Percentiles rank a stretch among this genome's conserved stretches.
phyloP scores from a whole-genome alignment of 1,140 invertebrate species.

The Euura lappo region DNA sequence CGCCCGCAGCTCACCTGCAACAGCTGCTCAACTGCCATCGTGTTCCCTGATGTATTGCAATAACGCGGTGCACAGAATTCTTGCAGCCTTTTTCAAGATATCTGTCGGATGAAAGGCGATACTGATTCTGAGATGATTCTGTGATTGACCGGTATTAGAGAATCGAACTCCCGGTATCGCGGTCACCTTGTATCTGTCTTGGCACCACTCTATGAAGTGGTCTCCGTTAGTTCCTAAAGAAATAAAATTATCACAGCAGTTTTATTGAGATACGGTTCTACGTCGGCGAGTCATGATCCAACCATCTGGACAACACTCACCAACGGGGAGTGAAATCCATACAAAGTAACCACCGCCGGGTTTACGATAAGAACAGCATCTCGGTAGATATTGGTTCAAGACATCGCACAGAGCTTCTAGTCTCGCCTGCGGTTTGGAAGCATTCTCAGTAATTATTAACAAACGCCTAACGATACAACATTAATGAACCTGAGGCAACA shows the following conservation, averaged over 20 bases:
- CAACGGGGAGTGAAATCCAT: constrained; percentile 61
- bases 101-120: constrained; percentile 57
- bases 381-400: constrained; percentile 55
- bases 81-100: constrained; percentile 37
- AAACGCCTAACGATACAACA: background rate
- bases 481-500: constrained; percentile 12
- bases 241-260: constrained; percentile 18
- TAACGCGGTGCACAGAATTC: constrained; percentile 44
- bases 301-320: constrained; percentile 33
- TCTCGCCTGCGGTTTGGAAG: constrained; percentile 47
- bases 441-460: constrained; percentile 5
- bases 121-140: constrained; percentile 57
- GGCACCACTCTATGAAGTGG: constrained; percentile 52
- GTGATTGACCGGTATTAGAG: constrained; percentile 43
- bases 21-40: too few relatives aligned
- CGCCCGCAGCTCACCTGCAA: too few relatives aligned
- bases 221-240: constrained; percentile 41
- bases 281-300: constrained; percentile 9
- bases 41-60: constrained; percentile 29
- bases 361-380: constrained; percentile 51
- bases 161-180: constrained; percentile 62
- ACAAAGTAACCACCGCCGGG: constrained; percentile 67
- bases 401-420: constrained; percentile 53
- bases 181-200: constrained; percentile 51
- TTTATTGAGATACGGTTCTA: constrained; percentile 20